Evolutionary conservation across 2,113 vertebrate genomes (phyloP).

Genomic region (Eretmochelys imbricata): DNA sequence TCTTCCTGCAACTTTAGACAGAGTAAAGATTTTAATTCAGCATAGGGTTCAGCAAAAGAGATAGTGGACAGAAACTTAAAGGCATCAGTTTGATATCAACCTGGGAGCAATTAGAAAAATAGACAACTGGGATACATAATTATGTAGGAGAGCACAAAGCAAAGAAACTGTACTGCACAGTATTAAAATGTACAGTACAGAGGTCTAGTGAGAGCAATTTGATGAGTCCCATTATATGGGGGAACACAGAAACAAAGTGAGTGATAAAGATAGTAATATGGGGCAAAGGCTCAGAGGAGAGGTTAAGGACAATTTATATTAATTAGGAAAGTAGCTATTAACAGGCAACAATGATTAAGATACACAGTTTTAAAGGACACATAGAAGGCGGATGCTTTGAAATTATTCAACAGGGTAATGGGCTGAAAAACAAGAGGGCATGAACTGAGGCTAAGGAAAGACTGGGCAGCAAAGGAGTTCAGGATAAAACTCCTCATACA

Average conservation of each 20-base stretch:
- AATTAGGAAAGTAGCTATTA: constrained; percentile 43
- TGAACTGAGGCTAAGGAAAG: constrained; percentile 61
- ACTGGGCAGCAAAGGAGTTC: constrained; percentile 28
- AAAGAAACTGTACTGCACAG: background rate
- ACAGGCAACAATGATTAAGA: constrained; percentile 24
- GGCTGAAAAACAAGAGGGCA: constrained; percentile 45
- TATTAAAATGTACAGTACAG: background rate
- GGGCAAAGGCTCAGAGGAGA: constrained; percentile 13
- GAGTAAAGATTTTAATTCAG: background rate
- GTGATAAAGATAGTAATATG: background rate
- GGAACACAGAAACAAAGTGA: constrained; percentile 5
- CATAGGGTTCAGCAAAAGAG: background rate
- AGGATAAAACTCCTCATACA: constrained; percentile 41
- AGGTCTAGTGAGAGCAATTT: background rate
- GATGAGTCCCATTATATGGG: constrained; percentile 45
- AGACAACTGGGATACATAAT: background rate
- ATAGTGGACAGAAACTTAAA: background rate
- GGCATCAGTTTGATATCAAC: background rate
- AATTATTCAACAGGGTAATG: constrained; percentile 53
- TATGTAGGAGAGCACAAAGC: background rate
- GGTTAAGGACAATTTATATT: background rate
- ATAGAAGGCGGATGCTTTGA: constrained; percentile 1
- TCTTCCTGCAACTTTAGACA: background rate
- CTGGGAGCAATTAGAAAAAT: background rate
- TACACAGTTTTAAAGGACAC: constrained; percentile 50